Conservation (phyloP, 2,113 vertebrate species). For the Strigops habroptila region DNA sequence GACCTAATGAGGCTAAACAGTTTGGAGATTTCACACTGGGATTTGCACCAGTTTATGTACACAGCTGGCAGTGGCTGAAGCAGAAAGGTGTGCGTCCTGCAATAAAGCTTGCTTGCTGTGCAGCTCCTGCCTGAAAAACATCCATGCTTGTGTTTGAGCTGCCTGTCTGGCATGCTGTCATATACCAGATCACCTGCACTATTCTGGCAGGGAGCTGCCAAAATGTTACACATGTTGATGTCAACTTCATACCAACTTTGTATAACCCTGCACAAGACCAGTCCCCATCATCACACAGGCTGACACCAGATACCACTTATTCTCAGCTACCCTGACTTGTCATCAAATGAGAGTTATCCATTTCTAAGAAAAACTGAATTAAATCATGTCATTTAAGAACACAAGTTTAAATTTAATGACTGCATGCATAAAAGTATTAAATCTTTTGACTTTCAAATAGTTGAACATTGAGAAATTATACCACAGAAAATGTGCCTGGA, state of each 20-base stretch:
- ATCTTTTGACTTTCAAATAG: conserved; percentile 38
- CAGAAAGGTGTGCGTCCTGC: neutral
- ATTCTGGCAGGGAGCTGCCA: neutral
- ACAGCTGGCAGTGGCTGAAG: neutral
- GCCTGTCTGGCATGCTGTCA: neutral
- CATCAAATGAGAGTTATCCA: neutral
- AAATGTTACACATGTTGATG: neutral
- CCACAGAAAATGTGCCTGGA: neutral
- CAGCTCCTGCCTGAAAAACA: neutral
- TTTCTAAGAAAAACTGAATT: neutral
- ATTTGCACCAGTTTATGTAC: neutral
- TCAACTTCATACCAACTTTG: neutral
- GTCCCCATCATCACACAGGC: neutral
- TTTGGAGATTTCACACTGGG: neutral
- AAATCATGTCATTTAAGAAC: conserved; percentile 30
- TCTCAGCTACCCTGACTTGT: neutral
- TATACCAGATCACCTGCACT: neutral
- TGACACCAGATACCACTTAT: accelerated
- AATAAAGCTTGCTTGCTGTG: neutral
- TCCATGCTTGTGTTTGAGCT: neutral
- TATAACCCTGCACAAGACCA: accelerated
- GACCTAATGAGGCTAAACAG: neutral
- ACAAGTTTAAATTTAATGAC: neutral
- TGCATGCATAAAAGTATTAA: neutral
- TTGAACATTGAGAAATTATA: neutral